Percentiles rank a stretch among this genome's conserved stretches.
Evolutionary conservation across 2,797 vertebrate species (phyloP).

Genomic region (Brotula barbata): DNA sequence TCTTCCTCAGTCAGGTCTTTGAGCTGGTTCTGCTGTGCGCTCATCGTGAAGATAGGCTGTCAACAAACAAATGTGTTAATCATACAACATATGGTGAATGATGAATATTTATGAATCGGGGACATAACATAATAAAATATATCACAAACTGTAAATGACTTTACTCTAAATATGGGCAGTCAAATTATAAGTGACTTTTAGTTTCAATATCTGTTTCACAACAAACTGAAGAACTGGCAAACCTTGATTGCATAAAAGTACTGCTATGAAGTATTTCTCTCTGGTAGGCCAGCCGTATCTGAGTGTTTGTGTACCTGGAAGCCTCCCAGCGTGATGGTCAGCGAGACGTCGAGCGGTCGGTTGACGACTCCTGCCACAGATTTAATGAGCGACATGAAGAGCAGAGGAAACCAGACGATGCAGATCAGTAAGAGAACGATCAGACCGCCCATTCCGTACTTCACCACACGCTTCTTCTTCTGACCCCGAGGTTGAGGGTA

Average conservation of each 20-base stretch:
- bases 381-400: constrained; percentile 96
- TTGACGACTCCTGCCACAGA: constrained; percentile 95
- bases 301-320: constrained; percentile 82
- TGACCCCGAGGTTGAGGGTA: constrained; percentile 95
- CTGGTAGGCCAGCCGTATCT: neutral
- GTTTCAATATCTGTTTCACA: no score
- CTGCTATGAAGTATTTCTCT: neutral
- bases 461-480: constrained; percentile 97
- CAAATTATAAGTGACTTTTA: no score
- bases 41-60: constrained; percentile 97
- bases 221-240: no score
- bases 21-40: constrained; percentile 92
- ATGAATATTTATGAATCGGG: no score
- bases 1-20: constrained; percentile 75
- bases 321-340: constrained; percentile 92
- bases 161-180: no score
- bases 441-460: constrained; percentile 97
- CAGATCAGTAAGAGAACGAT: constrained; percentile 94
- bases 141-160: no score
- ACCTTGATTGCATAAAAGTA: neutral
- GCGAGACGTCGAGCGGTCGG: constrained; percentile 89
- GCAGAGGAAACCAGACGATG: constrained; percentile 95
- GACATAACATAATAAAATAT: no score
- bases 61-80: neutral
- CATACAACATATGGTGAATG: no score